Base-by-base conservation (phyloP, 1,140 invertebrate species). In the Stratiolaelaps scimitus region DNA sequence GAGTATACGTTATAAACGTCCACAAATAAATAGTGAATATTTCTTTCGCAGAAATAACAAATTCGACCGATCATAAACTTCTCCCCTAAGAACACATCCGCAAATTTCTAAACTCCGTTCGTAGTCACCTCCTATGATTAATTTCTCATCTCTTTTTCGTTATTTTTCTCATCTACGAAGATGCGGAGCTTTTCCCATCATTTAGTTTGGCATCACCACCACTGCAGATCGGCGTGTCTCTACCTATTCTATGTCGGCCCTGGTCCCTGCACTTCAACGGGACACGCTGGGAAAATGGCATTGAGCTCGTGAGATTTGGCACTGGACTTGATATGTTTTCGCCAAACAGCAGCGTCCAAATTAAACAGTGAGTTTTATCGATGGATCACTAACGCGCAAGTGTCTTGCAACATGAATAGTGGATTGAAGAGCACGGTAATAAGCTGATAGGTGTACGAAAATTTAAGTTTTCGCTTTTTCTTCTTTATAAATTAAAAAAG, bases 181-280 rank as follows among this genome's bases (percentile, higher is more conserved):
- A 60, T 34, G 53, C 26, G 4, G 53, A 60, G 23, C 53, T 60
- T 10, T 60, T 60, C 53, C 53, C 53, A 2, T 26, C 53, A 17
- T 60, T 60, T 34, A 15, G 15, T 17, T 34, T 26, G 2, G 17
- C 53, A 2, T 26, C 13, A 20, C 0, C 53, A 10, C 13, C 20
- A 15, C 1, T 23, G 34, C 17, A 60, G 23, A 60, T 60, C 23
- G n/a, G 34, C 34, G 53, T 60, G 17, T 60, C 26, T 23, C 23
- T 29, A 26, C 53, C 53, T 2, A 17, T 60, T 15, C 34, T 60
- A 15, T 60, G 53, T 10, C 1, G 20, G 20, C 53, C 53, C 15
- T 60, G 53, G 53, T 29, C 53, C 13, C 20, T 60, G 23, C 53
- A 60, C 53, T 60, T 60, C 13, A 60, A 60, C 23, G 53, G 23